phyloP scores from a whole-genome alignment of 2,113 vertebrate genomes.

The Paracanthobrama guichenoti region DNA sequence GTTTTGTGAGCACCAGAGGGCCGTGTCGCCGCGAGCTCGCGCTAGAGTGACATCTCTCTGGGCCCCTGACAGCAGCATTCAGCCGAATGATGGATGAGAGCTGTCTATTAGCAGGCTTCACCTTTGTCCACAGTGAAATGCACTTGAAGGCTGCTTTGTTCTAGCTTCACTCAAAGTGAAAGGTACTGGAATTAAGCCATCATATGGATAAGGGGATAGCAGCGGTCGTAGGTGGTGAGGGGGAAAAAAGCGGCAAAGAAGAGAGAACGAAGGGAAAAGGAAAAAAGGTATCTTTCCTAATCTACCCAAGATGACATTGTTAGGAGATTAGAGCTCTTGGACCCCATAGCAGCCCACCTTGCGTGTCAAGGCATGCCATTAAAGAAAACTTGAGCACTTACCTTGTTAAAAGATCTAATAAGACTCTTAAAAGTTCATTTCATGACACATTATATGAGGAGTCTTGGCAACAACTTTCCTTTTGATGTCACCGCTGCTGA shows the following conservation, averaged over 20 bases:
- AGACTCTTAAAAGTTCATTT: conserved; percentile 66
- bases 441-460: conserved; percentile 63
- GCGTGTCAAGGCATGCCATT: conserved; percentile 58
- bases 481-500: conserved; percentile 66
- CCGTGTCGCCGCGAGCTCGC: conserved; percentile 66
- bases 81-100: conserved; percentile 80
- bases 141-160: conserved; percentile 76
- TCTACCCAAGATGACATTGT: conserved; percentile 60
- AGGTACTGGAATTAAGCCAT: conserved; percentile 77
- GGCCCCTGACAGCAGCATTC: conserved; percentile 73
- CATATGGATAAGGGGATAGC: conserved; percentile 58
- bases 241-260: not conserved
- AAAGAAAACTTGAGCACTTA: conserved; percentile 62
- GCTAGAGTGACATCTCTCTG: conserved; percentile 73
- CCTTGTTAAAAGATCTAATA: conserved; percentile 69
- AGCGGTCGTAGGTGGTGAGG: conserved; percentile 39
- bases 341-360: conserved; percentile 54
- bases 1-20: conserved; percentile 61
- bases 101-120: conserved; percentile 80
- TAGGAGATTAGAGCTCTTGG: conserved; percentile 65
- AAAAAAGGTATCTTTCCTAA: conserved; percentile 30
- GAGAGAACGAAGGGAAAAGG: not conserved
- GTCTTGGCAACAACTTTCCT: conserved; percentile 61
- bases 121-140: conserved; percentile 77
- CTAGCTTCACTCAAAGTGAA: conserved; percentile 66